phyloP scores from a whole-genome alignment of 2,888 invertebrate species.

The Rhingia campestris region DNA sequence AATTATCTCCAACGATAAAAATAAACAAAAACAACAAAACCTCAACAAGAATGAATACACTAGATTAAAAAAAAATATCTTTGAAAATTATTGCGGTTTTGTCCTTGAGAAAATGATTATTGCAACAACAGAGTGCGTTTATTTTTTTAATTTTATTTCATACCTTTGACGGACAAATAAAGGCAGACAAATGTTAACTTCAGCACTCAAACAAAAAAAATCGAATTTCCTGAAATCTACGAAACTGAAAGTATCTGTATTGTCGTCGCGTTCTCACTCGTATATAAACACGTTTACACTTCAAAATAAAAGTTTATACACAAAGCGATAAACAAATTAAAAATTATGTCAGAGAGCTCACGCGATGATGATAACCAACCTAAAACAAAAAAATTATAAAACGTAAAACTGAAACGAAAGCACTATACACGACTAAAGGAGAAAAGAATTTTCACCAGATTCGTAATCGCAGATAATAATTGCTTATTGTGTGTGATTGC shows the following conservation, averaged over 20 bases:
- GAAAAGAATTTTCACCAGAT: constrained; percentile 37
- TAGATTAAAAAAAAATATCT: constrained; percentile 26
- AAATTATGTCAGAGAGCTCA: constrained; percentile 57
- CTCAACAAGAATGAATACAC: not conserved
- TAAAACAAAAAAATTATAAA: not conserved
- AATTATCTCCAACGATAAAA: constrained; percentile 54
- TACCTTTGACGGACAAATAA: not conserved
- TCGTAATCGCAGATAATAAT: constrained; percentile 69
- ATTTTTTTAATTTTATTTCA: constrained; percentile 1
- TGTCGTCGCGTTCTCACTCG: constrained; percentile 38
- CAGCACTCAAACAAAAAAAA: not conserved
- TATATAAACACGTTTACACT: constrained; percentile 12
- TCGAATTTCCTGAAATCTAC: constrained; percentile 37
- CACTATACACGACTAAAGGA: not conserved
- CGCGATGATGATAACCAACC: constrained; percentile 9
- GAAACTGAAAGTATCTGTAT: constrained; percentile 56
- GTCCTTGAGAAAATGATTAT: constrained; percentile 60
- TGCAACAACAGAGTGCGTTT: constrained; percentile 38
- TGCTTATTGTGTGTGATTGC: constrained; percentile 65
- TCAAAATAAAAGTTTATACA: not conserved
- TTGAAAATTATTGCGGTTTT: constrained; percentile 63
- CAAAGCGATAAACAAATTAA: constrained; percentile 58
- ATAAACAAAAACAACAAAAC: constrained; percentile 35
- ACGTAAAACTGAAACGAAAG: not conserved
- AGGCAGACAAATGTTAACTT: not conserved